Evolutionary conservation across 30 jellyfish, hydroid and myxozoan genomes (phyloP).

Genomic region (Turritopsis rubra): DNA sequence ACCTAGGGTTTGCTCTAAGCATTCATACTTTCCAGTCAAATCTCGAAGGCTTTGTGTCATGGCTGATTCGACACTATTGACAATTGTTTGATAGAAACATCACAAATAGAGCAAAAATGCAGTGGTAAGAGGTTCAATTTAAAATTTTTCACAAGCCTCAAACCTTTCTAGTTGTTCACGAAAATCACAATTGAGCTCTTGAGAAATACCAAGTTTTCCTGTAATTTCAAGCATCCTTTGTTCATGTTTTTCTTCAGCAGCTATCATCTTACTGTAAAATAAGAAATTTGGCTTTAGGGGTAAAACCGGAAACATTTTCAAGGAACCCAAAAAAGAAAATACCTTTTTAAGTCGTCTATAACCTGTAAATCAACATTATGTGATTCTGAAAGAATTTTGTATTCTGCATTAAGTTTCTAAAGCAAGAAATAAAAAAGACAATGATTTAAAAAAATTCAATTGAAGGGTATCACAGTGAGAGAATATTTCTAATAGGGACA

Average conservation of each 20-base stretch:
- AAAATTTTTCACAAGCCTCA: background rate
- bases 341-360: background rate
- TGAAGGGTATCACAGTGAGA: background rate
- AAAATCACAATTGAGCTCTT: conserved; percentile 30
- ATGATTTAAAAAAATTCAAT: background rate
- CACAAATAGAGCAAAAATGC: no score
- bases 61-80: conserved; percentile 48
- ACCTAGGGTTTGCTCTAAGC: conserved; percentile 54
- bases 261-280: background rate
- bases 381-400: background rate
- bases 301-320: background rate
- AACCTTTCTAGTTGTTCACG: conserved; percentile 36
- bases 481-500: background rate
- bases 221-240: background rate
- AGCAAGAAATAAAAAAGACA: background rate
- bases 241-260: conserved; percentile 2
- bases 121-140: no score
- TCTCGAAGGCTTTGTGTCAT: conserved; percentile 70
- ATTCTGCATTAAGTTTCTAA: conserved; percentile 11
- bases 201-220: conserved; percentile 11
- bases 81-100: background rate
- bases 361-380: background rate
- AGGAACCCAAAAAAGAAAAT: background rate
- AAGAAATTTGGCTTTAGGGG: background rate
- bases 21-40: conserved; percentile 50